Conservation (phyloP, 2,888 invertebrate species). For the Hirtodrosophila confusa region DNA sequence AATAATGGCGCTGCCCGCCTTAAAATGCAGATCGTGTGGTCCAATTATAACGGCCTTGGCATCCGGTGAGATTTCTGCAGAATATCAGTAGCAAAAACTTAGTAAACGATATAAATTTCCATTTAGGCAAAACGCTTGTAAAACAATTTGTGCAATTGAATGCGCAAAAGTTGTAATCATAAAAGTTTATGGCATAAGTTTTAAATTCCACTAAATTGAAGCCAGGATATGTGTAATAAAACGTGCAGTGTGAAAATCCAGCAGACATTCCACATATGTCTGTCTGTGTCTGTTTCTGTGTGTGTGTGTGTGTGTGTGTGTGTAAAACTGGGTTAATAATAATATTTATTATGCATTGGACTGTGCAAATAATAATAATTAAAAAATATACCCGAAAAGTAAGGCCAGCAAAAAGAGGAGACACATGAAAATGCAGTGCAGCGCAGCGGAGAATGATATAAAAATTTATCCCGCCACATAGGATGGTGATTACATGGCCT, state of each 20-base stretch:
- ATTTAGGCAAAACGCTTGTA: background rate
- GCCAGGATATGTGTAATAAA: constrained; percentile 8
- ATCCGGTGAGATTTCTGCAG: constrained; percentile 85
- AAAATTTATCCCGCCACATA: constrained; percentile 34
- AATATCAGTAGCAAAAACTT: background rate
- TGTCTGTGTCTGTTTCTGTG: constrained; percentile 2
- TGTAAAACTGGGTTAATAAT: constrained; percentile 70
- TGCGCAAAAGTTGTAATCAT: constrained; percentile 43
- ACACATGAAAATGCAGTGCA: background rate
- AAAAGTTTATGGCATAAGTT: constrained; percentile 53
- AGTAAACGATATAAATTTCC: background rate
- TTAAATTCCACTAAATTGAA: constrained; percentile 52
- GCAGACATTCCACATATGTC: constrained; percentile 15
- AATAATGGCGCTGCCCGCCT: constrained; percentile 89
- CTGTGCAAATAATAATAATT: constrained; percentile 70
- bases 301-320: constrained; percentile 7
- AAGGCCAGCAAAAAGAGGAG: constrained; percentile 6
- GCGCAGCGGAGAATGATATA: constrained; percentile 6
- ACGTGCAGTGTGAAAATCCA: constrained; percentile 24
- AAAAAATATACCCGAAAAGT: constrained; percentile 57
- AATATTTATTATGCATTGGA: constrained; percentile 73
- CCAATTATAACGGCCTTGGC: constrained; percentile 88
- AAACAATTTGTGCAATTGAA: constrained; percentile 28
- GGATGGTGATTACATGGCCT: constrained; percentile 41
- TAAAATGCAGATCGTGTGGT: constrained; percentile 89